Conservation (phyloP, 2,888 invertebrate species). For the Stenurella melanura region DNA sequence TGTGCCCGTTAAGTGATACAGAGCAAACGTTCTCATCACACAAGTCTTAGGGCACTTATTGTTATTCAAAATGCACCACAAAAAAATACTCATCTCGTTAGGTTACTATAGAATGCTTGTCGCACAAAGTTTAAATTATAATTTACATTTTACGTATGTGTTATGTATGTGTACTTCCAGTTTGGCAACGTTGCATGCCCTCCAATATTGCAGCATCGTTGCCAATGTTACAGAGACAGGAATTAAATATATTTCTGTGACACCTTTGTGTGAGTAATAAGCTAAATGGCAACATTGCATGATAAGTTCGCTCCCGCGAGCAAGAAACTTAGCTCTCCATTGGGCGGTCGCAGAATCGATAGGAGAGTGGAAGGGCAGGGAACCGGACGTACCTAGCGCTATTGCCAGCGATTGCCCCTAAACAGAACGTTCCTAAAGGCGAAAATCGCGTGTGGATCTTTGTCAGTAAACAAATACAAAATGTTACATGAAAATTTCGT, state of each 20-base stretch:
- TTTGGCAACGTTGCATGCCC: constrained; percentile 68
- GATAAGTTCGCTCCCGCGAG: constrained; percentile 75
- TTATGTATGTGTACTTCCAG: constrained; percentile 45
- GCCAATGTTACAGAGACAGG: constrained; percentile 55
- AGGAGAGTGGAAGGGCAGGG: constrained; percentile 77
- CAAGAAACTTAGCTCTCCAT: constrained; percentile 75
- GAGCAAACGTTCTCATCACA: constrained; percentile 40
- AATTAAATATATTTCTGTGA: constrained; percentile 40
- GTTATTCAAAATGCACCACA: constrained; percentile 54
- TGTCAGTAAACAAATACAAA: constrained; percentile 78
- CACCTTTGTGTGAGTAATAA: constrained; percentile 60
- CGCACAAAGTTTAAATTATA: constrained; percentile 51
- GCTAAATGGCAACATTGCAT: constrained; percentile 74
- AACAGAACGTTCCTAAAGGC: constrained; percentile 68
- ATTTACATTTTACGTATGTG: constrained; percentile 55
- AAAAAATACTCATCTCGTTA: constrained; percentile 61
- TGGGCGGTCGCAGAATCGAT: constrained; percentile 80
- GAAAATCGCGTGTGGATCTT: constrained; percentile 70
- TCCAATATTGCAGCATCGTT: constrained; percentile 59
- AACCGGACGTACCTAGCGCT: constrained; percentile 75
- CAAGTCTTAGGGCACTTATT: constrained; percentile 43
- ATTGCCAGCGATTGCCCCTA: constrained; percentile 77
- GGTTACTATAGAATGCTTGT: constrained; percentile 49
- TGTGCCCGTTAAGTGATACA: constrained; percentile 63
- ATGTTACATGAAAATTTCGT: constrained; percentile 65